Evolutionary conservation across 2,797 vertebrate genomes (phyloP).

Genomic region (Uromys caudimaculatus): DNA sequence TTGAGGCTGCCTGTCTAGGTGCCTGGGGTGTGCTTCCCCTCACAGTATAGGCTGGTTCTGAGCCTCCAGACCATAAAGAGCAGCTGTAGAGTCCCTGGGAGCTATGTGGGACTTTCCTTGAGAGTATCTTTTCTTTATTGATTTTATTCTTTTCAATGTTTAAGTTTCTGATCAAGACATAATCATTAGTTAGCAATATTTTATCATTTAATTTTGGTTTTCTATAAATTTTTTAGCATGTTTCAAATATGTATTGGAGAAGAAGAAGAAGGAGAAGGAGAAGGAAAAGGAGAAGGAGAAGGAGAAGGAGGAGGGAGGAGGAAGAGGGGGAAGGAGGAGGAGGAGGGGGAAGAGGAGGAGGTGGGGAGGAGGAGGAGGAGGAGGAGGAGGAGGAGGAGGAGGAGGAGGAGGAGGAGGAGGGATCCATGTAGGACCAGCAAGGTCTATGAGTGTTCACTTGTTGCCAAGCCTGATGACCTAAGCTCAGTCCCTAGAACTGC

Average conservation of each 20-base stretch:
- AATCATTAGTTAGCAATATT: neutral
- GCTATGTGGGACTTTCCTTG: neutral
- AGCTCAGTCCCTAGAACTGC: neutral
- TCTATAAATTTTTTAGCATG: neutral
- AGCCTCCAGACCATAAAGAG: too few relatives aligned
- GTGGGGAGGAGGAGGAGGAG: too few relatives aligned
- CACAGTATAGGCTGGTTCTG: neutral
- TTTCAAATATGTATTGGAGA: neutral
- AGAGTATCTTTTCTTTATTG: neutral
- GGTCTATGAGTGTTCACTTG: neutral
- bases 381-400: too few relatives aligned
- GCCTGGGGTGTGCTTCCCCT: neutral
- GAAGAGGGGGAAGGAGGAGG: too few relatives aligned
- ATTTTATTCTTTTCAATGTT: neutral
- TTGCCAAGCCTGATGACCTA: neutral
- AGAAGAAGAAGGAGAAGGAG: too few relatives aligned
- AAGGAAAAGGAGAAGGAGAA: too few relatives aligned
- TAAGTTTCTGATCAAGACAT: neutral
- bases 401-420: too few relatives aligned
- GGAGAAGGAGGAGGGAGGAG: too few relatives aligned
- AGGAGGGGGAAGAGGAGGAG: too few relatives aligned
- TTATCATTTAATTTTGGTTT: neutral
- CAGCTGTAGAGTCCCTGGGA: neutral
- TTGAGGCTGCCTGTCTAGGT: too few relatives aligned
- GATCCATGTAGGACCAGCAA: too few relatives aligned